A percentile compares a stretch with the other conserved stretches of the same genome.
Conservation (phyloP, 1,140 invertebrate genomes). For the Orchestia grillus region DNA sequence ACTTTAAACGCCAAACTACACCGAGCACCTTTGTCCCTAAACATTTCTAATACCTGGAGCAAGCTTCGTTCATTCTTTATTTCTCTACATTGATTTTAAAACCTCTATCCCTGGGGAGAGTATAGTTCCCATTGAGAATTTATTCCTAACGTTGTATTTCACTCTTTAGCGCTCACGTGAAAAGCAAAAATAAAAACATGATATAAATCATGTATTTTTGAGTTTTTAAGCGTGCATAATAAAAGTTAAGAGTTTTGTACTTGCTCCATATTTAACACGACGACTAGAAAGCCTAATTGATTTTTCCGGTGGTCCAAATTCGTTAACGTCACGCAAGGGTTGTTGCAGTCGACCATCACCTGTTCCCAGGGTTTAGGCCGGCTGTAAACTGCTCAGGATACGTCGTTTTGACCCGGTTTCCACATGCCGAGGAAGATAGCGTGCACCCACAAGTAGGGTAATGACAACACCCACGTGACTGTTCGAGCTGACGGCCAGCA, state of each 20-base stretch:
- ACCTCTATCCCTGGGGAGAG: too few species aligned
- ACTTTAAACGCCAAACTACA: too few species aligned
- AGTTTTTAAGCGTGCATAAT: background rate
- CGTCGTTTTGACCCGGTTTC: background rate
- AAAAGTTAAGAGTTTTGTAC: background rate
- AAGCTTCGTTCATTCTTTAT: background rate
- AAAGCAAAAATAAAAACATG: background rate
- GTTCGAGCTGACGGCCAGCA: background rate
- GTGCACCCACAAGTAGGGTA: background rate
- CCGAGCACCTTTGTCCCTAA: too few species aligned
- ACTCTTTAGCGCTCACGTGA: background rate
- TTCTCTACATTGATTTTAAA: background rate
- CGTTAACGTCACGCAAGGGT: background rate
- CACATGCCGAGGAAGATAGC: background rate
- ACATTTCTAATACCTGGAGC: background rate
- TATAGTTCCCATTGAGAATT: too few species aligned
- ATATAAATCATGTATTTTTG: background rate
- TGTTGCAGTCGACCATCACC: background rate
- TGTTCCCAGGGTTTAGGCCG: background rate
- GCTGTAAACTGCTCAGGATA: background rate
- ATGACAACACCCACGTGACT: background rate
- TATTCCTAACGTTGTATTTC: too few species aligned
- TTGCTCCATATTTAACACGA: background rate
- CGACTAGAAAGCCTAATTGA: background rate
- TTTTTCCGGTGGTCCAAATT: background rate